A percentile compares a stretch with the other conserved stretches of the same genome.
Conservation (phyloP, 2,113 vertebrate species). For the Aythya baeri region DNA sequence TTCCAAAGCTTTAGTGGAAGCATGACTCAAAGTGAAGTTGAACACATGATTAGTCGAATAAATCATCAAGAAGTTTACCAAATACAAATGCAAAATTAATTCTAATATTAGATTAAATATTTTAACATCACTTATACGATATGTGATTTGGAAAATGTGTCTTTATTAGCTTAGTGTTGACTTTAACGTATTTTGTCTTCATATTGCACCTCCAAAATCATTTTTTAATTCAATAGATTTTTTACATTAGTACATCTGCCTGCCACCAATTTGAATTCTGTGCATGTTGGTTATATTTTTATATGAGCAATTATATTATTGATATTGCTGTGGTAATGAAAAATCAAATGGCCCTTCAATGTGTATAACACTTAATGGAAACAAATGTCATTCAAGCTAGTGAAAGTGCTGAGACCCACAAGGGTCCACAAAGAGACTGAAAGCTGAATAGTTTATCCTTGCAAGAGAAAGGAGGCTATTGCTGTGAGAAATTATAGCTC, state of each 20-base stretch:
- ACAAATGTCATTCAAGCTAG: neutral
- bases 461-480: neutral
- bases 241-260: neutral
- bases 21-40: neutral
- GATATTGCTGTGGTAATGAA: neutral
- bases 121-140: neutral
- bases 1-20: neutral
- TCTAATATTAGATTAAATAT: conserved; percentile 5
- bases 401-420: neutral
- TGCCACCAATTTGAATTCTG: neutral
- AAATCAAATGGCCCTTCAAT: neutral
- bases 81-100: neutral
- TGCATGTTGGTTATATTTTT: neutral
- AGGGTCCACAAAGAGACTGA: neutral
- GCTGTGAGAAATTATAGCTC: neutral
- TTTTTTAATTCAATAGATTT: neutral
- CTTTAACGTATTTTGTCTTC: neutral
- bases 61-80: neutral
- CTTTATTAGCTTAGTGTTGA: conserved; percentile 4
- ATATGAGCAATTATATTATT: neutral
- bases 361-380: neutral
- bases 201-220: neutral
- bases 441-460: conserved; percentile 7
- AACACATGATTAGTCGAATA: neutral
- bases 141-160: neutral